Conservation (phyloP, 1,140 invertebrate genomes). For the Manduca sexta region DNA sequence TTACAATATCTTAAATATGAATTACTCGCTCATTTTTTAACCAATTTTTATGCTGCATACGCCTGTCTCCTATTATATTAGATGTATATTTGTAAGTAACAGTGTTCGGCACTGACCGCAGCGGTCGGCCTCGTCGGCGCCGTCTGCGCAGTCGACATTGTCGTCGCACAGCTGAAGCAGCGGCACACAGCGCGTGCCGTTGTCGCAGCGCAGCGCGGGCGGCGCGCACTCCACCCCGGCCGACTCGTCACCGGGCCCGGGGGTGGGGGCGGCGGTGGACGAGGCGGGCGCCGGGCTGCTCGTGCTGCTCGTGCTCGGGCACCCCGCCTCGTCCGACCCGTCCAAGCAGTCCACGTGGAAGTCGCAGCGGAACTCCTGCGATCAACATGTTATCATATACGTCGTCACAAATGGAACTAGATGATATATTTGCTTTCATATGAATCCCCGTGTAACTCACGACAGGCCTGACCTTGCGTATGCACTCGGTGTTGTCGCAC, state of each 20-base stretch:
- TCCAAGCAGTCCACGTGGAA: constrained; percentile 80
- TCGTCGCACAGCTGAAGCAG: constrained; percentile 80
- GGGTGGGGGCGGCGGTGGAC: constrained; percentile 16
- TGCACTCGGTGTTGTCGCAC: constrained; percentile 75
- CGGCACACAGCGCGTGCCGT: constrained; percentile 78
- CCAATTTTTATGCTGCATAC: no score
- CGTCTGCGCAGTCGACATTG: constrained; percentile 80
- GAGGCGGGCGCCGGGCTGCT: no score
- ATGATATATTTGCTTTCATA: no score
- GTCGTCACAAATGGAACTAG: no score
- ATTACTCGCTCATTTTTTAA: no score
- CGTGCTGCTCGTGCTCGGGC: constrained; percentile 29
- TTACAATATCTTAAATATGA: no score
- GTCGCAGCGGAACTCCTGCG: constrained; percentile 81
- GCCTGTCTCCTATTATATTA: no score
- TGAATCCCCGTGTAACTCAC: not conserved
- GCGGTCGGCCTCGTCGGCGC: constrained; percentile 84
- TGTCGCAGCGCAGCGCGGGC: constrained; percentile 79
- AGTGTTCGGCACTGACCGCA: constrained; percentile 80
- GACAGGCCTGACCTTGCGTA: constrained; percentile 62
- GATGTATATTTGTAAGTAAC: no score
- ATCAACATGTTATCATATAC: no score
- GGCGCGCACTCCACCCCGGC: constrained; percentile 67
- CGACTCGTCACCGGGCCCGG: constrained; percentile 15
- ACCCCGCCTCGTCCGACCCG: constrained; percentile 77